Evolutionary conservation across 1,140 invertebrate species (phyloP), one percentile per base, ranked within the genome.

Genomic region (Rhopalosiphum maidis): DNA sequence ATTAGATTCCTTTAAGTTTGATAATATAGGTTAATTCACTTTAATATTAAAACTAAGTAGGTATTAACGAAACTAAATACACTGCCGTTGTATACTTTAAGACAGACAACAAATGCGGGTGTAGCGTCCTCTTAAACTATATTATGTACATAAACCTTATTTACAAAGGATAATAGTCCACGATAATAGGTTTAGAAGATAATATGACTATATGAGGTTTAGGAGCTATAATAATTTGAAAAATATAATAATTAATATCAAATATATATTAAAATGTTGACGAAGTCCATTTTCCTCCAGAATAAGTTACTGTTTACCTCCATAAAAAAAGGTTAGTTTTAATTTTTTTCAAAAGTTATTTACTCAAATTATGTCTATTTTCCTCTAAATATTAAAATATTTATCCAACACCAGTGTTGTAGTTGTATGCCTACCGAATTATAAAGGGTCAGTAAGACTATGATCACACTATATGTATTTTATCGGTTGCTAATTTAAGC

Each of bases 131-230:
- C 30, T 77, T 77, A 15, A 77, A 35, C n/a, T 77, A 77, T 77
- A n/a, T n/a, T 77, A 77, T 77, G 60, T 77, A 77, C 60, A 77
- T 77, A 77, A 77, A 77, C 30, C 60, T n/a, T 77, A 77, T 77
- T 77, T 77, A 77, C 30, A n/a, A 21, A 77, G 60, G 60, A 77
- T 77, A 77, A 35, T n/a, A 77, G 30, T 77, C 60, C 60, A n/a
- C 30, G 30, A 35, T n/a, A 60, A 60, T 30, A 60, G 30, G 30
- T 60, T 60, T 60, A 60, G 30, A 60, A 60, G 55, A 30, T 60
- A 30, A n/a, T 18, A 77, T 1, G 60, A 77, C 22, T 23, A 54
- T 54, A 54, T 23, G 22, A 54, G 60, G 60, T 1, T 77, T 77
- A 77, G 9, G 15, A 30, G 60, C 15, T 77, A 77, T 15, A n/a